A percentile compares a stretch with the other conserved stretches of the same genome.
Conservation (phyloP, 2,888 invertebrate genomes). For the Siphlonurus alternatus region DNA sequence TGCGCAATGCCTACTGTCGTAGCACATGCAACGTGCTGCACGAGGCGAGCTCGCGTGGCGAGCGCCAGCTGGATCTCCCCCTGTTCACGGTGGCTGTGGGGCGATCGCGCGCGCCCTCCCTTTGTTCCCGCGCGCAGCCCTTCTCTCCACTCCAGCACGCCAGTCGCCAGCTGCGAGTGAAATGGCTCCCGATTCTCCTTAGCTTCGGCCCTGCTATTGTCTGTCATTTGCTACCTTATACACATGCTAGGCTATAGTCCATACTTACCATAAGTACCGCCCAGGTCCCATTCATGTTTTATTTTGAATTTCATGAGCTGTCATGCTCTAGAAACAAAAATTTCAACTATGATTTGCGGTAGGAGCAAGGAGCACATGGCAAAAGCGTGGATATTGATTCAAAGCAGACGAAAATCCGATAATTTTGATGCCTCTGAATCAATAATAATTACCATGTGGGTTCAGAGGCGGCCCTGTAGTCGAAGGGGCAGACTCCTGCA, state of each 20-base stretch:
- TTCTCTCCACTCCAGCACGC: slow-evolving; percentile 10
- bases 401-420: slow-evolving; percentile 17
- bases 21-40: slow-evolving; percentile 5
- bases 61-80: neutral
- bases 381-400: slow-evolving; percentile 16
- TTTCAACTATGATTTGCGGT: neutral
- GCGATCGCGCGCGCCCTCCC: neutral
- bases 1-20: slow-evolving; percentile 16
- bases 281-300: slow-evolving; percentile 8
- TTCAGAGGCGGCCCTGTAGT: slow-evolving; percentile 11
- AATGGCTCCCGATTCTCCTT: slow-evolving; percentile 14
- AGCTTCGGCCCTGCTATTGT: slow-evolving; percentile 14
- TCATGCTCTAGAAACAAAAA: slow-evolving; percentile 10
- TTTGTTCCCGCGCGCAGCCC: neutral
- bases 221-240: slow-evolving; percentile 14
- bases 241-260: slow-evolving; percentile 11
- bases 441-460: slow-evolving; percentile 17
- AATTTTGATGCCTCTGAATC: slow-evolving; percentile 17
- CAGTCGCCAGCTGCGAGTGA: slow-evolving; percentile 16
- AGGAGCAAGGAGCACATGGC: slow-evolving; percentile 15
- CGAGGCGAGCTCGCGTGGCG: neutral
- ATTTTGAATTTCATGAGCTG: slow-evolving; percentile 10
- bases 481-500: neutral
- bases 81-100: neutral
- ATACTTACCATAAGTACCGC: slow-evolving; percentile 8